Percentiles rank a stretch among this genome's conserved stretches.
These are phyloP conservation scores for Tokudaia muenninki DNA, from an alignment of 2,797 vertebrate genomes.

Conservation along the genomic window DNA sequence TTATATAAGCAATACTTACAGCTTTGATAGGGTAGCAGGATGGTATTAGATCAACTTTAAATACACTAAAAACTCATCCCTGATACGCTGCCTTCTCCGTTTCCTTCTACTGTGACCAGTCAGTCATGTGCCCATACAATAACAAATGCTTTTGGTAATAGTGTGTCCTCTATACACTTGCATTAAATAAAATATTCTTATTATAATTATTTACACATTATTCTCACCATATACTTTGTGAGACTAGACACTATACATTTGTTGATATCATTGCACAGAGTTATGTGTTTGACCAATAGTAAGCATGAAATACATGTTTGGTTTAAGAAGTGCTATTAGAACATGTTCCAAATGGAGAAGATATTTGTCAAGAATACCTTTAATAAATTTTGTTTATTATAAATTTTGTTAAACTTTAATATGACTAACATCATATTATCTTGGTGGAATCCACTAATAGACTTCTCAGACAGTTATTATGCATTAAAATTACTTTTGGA, in stretches of 20 bases:
- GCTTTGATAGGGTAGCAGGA: neutral
- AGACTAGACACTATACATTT: neutral
- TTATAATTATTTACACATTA: neutral
- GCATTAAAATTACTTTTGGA: neutral
- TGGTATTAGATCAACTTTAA: neutral
- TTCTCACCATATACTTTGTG: neutral
- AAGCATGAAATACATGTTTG: slow-evolving; percentile 39
- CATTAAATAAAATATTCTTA: neutral
- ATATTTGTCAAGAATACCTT: neutral
- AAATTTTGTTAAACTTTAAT: slow-evolving; percentile 18
- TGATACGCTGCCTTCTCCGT: neutral
- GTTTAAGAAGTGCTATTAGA: neutral
- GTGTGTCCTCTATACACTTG: neutral
- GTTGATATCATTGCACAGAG: neutral
- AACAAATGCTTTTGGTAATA: neutral
- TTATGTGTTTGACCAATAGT: neutral
- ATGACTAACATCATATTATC: neutral
- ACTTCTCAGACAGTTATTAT: neutral
- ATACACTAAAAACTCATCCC: neutral
- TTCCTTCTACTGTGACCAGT: neutral
- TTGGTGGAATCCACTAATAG: neutral
- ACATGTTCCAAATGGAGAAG: neutral
- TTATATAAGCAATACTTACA: neutral
- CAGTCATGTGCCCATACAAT: neutral
- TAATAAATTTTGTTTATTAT: neutral